Base-by-base conservation (phyloP, 2,797 vertebrate genomes). In the Hyperoplus immaculatus region DNA sequence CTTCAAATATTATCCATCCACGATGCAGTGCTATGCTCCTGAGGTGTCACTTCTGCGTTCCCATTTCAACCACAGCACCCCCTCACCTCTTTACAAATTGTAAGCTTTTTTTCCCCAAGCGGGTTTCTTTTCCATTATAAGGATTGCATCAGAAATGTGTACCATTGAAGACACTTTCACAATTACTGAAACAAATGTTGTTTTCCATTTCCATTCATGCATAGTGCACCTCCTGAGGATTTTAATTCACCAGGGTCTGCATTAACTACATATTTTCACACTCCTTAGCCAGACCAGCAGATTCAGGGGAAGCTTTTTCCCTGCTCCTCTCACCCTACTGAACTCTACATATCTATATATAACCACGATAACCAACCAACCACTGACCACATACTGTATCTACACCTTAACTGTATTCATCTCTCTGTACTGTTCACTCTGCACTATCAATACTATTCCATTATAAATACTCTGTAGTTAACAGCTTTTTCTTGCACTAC, bases 1-100 rank as follows among this genome's bases (percentile, higher is more conserved):
- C 73, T 80, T 77, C 72, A 83, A 54, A 81, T 76, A 70, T 83
- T 63, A 78, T 57, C 81, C 76, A 61, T 18, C 68, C 68, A 67
- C 58, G 45, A 77, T 65, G 75, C 78, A 76, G 75, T 59, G 69
- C 75, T 71, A 69, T 53, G 53, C 64, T 74, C 69, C 66, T 70
- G 45, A 68, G 72, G 50, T 73, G 77, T 72, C 75, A 69, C 67
- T 69, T 74, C 57, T 71, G 50, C 29, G 51, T 75, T 70, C 46
- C 61, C 51, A 58, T 72, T 51, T 80, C 29, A 58, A 68, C 68
- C 75, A 50, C 49, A 45, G 16, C 61, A 47, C 39, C 29, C 29
- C 29, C 29, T 67, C 66, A 60, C 43, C 47, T 69, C 45, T 71
- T 60, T 58, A 43, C 43, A 29, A 57, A 55, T 42, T 45, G 41